These are phyloP conservation scores for Amblyteles armatorius DNA, from an alignment of 2,888 invertebrate genomes.

Conservation along the genomic window DNA sequence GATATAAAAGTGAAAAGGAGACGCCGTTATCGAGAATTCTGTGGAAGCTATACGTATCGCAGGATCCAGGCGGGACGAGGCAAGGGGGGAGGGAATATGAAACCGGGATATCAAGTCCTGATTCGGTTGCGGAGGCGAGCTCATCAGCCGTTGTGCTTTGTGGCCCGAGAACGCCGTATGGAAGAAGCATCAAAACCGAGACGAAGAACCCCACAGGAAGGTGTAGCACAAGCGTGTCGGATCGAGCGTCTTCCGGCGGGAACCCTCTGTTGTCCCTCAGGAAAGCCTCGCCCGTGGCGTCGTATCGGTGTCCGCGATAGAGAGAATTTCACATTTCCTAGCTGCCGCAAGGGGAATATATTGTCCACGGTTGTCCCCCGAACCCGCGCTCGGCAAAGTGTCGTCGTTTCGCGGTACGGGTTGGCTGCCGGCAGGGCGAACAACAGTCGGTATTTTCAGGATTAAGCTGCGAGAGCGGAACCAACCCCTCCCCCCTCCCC, in stretches of 20 bases:
- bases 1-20: neutral
- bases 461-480: conserved; percentile 30
- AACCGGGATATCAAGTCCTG: conserved; percentile 17
- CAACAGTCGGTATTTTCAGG: conserved; percentile 37
- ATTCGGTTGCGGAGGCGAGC: conserved; percentile 8
- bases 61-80: neutral
- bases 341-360: conserved; percentile 33
- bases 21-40: neutral
- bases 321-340: conserved; percentile 58
- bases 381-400: conserved; percentile 40
- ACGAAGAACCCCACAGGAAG: neutral
- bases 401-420: conserved; percentile 39
- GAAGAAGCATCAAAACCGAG: neutral
- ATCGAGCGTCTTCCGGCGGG: neutral
- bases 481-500: neutral
- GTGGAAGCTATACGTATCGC: neutral
- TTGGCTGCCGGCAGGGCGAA: conserved; percentile 3
- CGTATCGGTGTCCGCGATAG: conserved; percentile 14
- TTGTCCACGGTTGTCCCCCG: conserved; percentile 44
- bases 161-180: conserved; percentile 37
- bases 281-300: neutral
- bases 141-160: conserved; percentile 49
- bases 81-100: neutral
- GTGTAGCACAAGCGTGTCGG: conserved; percentile 7
- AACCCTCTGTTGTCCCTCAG: conserved; percentile 3